These are phyloP conservation scores for Thunnus maccoyii DNA, from an alignment of 2,113 vertebrate genomes.

Conservation along the genomic window DNA sequence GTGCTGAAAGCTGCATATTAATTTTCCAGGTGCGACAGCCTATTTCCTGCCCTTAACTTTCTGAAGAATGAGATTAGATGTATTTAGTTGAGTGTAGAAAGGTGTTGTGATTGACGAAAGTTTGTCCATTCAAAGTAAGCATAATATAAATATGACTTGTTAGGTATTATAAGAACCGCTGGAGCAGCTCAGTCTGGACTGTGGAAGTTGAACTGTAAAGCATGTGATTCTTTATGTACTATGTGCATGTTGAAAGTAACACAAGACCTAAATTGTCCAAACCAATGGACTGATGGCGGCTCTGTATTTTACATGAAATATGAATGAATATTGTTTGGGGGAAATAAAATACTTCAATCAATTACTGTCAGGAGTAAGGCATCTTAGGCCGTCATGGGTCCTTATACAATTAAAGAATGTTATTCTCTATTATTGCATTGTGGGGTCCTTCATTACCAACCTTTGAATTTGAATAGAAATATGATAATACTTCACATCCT, in stretches of 20 bases:
- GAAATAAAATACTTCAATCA: not conserved
- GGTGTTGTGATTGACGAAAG: not conserved
- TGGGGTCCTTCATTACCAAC: not conserved
- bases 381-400: not conserved
- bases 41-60: not conserved
- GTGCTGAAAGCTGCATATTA: not conserved
- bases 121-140: not conserved
- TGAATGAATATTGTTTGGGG: not conserved
- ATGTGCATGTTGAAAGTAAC: constrained; percentile 31
- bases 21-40: not conserved
- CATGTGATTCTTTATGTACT: constrained; percentile 3
- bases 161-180: not conserved
- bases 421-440: not conserved
- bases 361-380: not conserved
- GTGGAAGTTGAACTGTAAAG: constrained; percentile 16
- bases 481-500: too few relatives aligned
- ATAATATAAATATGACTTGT: not conserved
- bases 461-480: not conserved
- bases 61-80: not conserved
- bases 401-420: constrained; percentile 12
- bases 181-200: constrained; percentile 5
- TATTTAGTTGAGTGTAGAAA: constrained; percentile 1
- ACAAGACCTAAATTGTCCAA: not conserved
- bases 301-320: constrained; percentile 1
- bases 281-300: constrained; percentile 15